A percentile compares a stretch with the other conserved stretches of the same genome.
phyloP scores from a whole-genome alignment of 30 jellyfish, hydroid and myxozoan species.

The Chrysaora quinquecirrha region DNA sequence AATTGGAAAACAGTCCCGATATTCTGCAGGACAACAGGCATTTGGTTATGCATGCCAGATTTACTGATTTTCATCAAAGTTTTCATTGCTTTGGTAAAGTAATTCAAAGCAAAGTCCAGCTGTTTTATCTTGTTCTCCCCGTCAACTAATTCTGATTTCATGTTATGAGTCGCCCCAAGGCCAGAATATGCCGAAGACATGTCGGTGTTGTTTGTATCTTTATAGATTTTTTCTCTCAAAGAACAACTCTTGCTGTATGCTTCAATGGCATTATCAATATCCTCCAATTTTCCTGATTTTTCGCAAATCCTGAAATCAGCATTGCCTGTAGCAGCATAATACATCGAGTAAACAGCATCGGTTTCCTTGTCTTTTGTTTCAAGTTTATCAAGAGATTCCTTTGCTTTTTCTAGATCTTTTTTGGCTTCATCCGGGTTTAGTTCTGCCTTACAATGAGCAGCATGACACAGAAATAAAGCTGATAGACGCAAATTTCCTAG shows the following conservation, averaged over 20 bases:
- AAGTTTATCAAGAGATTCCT: too few species aligned
- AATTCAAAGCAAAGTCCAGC: conserved; percentile 14
- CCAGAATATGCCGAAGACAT: conserved; percentile 19
- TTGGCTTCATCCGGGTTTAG: conserved; percentile 17
- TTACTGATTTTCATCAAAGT: not conserved
- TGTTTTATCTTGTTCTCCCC: not conserved
- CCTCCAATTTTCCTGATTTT: conserved; percentile 2
- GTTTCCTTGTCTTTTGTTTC: not conserved
- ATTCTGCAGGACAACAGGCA: conserved; percentile 20
- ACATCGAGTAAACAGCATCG: conserved; percentile 14
- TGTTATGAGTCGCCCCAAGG: conserved; percentile 13
- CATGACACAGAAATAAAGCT: conserved; percentile 13
- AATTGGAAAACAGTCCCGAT: conserved; percentile 26
- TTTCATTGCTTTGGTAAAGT: conserved; percentile 3
- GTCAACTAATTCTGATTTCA: conserved; percentile 2
- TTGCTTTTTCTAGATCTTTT: not conserved
- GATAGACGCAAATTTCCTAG: conserved; percentile 6
- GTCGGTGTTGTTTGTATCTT: not conserved
- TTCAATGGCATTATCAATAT: conserved; percentile 12
- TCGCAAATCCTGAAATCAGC: not conserved
- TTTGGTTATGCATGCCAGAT: not conserved
- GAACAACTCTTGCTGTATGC: conserved; percentile 1
- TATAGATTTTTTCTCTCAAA: not conserved
- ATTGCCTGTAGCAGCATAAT: conserved; percentile 18
- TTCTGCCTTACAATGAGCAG: conserved; percentile 17